Base-by-base conservation (phyloP, 2,797 vertebrate genomes). In the Streptopelia turtur region DNA sequence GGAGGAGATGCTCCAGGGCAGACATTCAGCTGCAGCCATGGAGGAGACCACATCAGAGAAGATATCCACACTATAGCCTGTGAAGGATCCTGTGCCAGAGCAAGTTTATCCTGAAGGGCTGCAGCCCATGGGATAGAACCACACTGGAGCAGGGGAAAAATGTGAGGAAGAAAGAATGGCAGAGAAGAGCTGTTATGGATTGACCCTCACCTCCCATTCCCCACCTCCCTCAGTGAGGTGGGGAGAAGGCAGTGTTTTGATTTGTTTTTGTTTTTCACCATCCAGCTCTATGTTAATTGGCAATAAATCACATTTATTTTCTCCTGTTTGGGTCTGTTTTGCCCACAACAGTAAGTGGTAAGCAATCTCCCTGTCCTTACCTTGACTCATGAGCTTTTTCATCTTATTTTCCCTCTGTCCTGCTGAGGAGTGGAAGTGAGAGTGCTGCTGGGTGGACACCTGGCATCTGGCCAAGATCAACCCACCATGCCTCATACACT, bases 121-220 rank as follows among this genome's bases (percentile, higher is more conserved):
- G 27, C 50, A 74, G n/a, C 11, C 28, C 50, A 23, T 41, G 37
- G 28, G 24, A 27, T 27, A 27, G 7, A 69, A 14, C 16, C 50
- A 55, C 1, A 17, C 12, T 57, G 17, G 13, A 61, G 21, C 28
- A 57, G 37, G 43, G 15, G 1, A 65, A 61, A 82, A 37, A 49
- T 10, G 20, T 52, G 25, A 80, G 52, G 33, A 64, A 11, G 59
- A 70, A 64, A 41, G 10, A 69, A 10, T 0, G 12, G 11, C 13
- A 63, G 53, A 52, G 30, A 64, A 33, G 64, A 69, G 27, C 6
- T 56, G 12, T 50, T 83, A 17, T 1, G 4, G 30, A 45, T 13
- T 59, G 25, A 81, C 8, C 5, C 0, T 2, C 45, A 41, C 1
- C 2, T 16, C 5, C 3, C 5, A 35, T 27, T 82, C 12, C 3